Evolutionary conservation across 2,797 vertebrate genomes (phyloP).

Genomic region (Dermochelys coriacea): DNA sequence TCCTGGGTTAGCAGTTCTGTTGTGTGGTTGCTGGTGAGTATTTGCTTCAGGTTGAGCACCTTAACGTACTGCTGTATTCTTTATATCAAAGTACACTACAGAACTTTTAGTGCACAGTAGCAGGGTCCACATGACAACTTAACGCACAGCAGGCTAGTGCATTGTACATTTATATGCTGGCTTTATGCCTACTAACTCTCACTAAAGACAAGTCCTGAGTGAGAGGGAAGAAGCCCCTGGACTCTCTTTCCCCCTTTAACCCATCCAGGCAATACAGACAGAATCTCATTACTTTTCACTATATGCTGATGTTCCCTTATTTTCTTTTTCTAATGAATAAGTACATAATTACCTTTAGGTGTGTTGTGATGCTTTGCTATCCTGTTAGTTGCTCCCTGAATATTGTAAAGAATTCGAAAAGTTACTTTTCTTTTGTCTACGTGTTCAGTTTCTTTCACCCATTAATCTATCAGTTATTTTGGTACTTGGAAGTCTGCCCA

Average conservation of each 20-base stretch:
- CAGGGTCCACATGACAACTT: neutral
- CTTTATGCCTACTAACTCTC: neutral
- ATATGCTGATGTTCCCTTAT: neutral
- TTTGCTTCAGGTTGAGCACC: too few relatives aligned
- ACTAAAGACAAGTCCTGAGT: neutral
- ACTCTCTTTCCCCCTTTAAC: too few relatives aligned
- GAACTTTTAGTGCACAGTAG: neutral
- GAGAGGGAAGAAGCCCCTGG: neutral
- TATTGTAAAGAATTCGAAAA: neutral
- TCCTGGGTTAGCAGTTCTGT: too few relatives aligned
- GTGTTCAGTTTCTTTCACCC: neutral
- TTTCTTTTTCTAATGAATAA: rapidly evolving
- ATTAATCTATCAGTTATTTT: neutral
- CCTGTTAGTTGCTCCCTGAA: neutral
- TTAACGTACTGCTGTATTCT: neutral
- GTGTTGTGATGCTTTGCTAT: neutral
- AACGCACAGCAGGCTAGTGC: neutral
- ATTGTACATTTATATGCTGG: neutral
- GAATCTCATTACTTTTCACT: neutral
- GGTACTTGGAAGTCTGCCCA: neutral
- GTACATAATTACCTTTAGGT: neutral
- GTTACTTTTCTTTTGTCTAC: neutral
- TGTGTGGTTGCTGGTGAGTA: too few relatives aligned
- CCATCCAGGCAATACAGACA: neutral
- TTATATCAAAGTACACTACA: neutral